phyloP scores from a whole-genome alignment of 2,888 invertebrate genomes.

The Syrista parreyssii region DNA sequence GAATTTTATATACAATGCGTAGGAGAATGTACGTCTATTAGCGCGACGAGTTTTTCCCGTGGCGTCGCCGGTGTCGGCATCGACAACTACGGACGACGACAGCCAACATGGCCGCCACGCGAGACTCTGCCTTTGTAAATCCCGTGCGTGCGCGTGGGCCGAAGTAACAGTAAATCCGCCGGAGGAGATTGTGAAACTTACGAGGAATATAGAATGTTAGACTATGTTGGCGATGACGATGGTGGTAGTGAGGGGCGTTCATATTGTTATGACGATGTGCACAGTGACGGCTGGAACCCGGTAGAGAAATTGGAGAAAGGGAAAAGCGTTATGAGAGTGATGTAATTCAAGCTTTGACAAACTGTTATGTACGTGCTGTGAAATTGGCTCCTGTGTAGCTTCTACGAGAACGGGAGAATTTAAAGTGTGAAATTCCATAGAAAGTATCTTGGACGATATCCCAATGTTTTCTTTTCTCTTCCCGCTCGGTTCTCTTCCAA shows the following conservation, averaged over 20 bases:
- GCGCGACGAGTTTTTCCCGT: not conserved
- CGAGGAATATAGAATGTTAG: not conserved
- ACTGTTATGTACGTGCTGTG: not conserved
- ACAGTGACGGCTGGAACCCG: not conserved
- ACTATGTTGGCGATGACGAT: not conserved
- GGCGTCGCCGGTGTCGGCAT: not conserved
- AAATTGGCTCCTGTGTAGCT: not conserved
- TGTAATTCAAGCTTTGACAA: conserved; percentile 14
- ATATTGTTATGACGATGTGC: not conserved
- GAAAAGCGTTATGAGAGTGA: conserved; percentile 14
- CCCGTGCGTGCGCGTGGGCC: conserved; percentile 14
- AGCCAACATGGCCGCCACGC: not conserved
- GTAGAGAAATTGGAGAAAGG: not conserved
- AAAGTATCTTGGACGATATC: not conserved
- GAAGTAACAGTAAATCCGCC: conserved; percentile 27
- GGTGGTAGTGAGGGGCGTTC: not conserved
- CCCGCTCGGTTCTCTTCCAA: not conserved
- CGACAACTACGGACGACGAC: not conserved
- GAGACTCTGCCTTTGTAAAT: not conserved
- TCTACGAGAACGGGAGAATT: not conserved
- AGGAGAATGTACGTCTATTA: conserved; percentile 2
- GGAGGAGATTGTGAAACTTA: not conserved
- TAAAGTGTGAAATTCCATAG: not conserved
- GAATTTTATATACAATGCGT: conserved; percentile 29
- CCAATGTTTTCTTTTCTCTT: not conserved